Conservation (phyloP, 2,888 invertebrate species). For the Cantharis rufa region DNA sequence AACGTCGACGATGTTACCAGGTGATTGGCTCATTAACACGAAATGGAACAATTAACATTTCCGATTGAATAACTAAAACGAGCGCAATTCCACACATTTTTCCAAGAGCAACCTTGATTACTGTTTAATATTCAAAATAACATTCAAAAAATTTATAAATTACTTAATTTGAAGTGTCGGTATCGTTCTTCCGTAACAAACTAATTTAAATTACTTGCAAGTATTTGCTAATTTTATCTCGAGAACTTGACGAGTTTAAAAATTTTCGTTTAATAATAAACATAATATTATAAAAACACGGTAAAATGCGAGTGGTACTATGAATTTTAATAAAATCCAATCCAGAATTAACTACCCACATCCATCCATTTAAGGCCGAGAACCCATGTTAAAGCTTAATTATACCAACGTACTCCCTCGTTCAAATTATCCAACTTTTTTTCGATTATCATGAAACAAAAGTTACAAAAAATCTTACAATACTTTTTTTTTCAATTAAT, state of each 20-base stretch:
- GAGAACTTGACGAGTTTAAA: not conserved
- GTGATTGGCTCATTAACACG: too few relatives aligned
- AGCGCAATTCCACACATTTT: not conserved
- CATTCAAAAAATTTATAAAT: not conserved
- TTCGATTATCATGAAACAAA: not conserved
- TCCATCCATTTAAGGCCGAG: slow-evolving; percentile 11
- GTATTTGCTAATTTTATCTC: not conserved
- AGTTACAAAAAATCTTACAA: slow-evolving; percentile 1
- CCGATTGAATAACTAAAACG: not conserved
- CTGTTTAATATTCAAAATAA: not conserved
- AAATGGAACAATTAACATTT: not conserved
- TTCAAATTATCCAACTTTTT: not conserved
- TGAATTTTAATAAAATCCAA: slow-evolving; percentile 25
- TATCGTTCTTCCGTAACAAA: not conserved
- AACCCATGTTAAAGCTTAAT: slow-evolving; percentile 26
- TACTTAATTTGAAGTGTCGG: not conserved
- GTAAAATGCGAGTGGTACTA: not conserved
- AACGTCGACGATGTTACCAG: too few relatives aligned
- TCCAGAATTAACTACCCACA: slow-evolving; percentile 28
- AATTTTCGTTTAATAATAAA: not conserved
- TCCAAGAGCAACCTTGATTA: not conserved
- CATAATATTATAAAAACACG: not conserved
- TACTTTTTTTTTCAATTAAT: slow-evolving; percentile 19
- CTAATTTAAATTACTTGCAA: not conserved
- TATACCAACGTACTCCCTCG: slow-evolving; percentile 25